These are phyloP conservation scores for Sinotaia quadrata DNA, from an alignment of 2,888 invertebrate genomes.

Conservation along the genomic window DNA sequence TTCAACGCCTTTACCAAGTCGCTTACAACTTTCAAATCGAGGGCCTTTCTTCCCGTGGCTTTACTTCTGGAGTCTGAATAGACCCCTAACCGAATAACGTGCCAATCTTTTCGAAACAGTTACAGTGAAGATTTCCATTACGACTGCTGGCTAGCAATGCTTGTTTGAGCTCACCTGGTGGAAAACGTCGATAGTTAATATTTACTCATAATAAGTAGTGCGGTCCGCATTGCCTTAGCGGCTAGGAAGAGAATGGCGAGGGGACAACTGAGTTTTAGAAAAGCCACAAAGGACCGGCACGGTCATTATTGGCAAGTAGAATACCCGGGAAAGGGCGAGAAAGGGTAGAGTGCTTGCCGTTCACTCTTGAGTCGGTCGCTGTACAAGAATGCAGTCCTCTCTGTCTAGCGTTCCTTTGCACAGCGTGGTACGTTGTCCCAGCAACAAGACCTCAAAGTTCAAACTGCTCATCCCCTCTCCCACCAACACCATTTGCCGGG, in stretches of 20 bases:
- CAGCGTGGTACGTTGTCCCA: no score
- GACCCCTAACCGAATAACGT: no score
- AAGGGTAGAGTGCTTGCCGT: slow-evolving; percentile 10
- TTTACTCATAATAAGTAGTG: slow-evolving; percentile 31
- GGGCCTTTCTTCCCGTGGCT: no score
- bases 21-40: no score
- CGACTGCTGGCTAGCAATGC: slow-evolving; percentile 31
- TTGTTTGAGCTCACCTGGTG: slow-evolving; percentile 37
- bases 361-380: no score
- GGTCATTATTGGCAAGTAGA: slow-evolving; percentile 21
- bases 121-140: slow-evolving; percentile 30
- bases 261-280: background rate
- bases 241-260: slow-evolving; percentile 5
- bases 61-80: no score
- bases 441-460: no score
- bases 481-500: no score
- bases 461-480: no score
- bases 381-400: no score
- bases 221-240: slow-evolving; percentile 1
- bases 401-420: no score
- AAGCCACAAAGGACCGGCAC: slow-evolving; percentile 5
- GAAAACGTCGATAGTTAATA: slow-evolving; percentile 34
- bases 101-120: slow-evolving; percentile 27
- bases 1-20: background rate
- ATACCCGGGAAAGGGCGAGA: background rate